Evolutionary conservation across 30 jellyfish, hydroid and myxozoan genomes (phyloP).

Genomic region (Morbakka virulenta): DNA sequence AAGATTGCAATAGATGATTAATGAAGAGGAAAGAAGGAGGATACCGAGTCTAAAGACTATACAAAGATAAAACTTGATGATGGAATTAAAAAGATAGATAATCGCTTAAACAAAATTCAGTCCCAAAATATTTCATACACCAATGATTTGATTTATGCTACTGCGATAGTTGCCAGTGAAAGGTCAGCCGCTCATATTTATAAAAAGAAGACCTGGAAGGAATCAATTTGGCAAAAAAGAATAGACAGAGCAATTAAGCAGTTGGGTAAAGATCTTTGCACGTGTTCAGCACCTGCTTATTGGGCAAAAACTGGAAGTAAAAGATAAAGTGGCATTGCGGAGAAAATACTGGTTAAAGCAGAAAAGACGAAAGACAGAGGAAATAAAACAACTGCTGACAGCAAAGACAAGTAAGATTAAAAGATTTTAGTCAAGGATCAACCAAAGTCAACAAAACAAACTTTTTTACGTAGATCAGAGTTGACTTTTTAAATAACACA

Average conservation of each 20-base stretch:
- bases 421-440: not conserved
- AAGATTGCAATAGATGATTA: slow-evolving; percentile 9
- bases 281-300: not conserved
- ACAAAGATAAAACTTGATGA: slow-evolving; percentile 2
- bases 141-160: slow-evolving; percentile 1
- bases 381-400: slow-evolving; percentile 2
- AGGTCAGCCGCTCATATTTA: not conserved
- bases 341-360: slow-evolving; percentile 31
- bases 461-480: slow-evolving; percentile 22
- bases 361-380: slow-evolving; percentile 12
- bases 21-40: slow-evolving; percentile 15
- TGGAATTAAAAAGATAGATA: slow-evolving; percentile 13
- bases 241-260: not conserved
- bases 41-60: slow-evolving; percentile 21
- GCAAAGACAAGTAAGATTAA: not conserved
- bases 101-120: slow-evolving; percentile 10
- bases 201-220: not conserved
- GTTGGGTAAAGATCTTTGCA: too few relatives aligned
- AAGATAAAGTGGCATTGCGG: not conserved
- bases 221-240: too few relatives aligned
- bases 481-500: not conserved
- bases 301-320: not conserved
- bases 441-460: not conserved
- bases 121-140: slow-evolving; percentile 12
- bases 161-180: slow-evolving; percentile 11